Evolutionary conservation across 2,888 invertebrate genomes (phyloP), one percentile per base, ranked within the genome.

Genomic region (Tenthredo notha): DNA sequence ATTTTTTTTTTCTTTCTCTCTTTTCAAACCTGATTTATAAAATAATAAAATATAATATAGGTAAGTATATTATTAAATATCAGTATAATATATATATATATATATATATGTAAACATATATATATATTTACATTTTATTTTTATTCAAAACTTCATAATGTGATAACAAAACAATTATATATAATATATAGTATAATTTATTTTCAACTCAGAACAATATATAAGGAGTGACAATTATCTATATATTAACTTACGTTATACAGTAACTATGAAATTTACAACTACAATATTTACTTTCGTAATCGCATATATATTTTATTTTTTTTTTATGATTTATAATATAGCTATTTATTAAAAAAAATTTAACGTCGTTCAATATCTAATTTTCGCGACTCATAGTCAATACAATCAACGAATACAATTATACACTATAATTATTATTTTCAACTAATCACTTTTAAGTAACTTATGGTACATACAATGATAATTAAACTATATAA

Each of bases 91-190:
- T 21, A 21, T 61, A 61, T 58, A 33, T n/a, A 33, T 33, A 33
- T 33, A 33, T 1, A 33, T n/a, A n/a, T n/a, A n/a, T n/a, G n/a
- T n/a, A n/a, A n/a, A n/a, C n/a, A n/a, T n/a, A n/a, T n/a, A n/a
- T n/a, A 33, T 58, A 61, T 61, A 61, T 61, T 61, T 61, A 61
- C 61, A 61, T 10, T 61, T 61, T 61, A 61, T 61, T 61, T 61
- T 61, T 61, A 61, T 61, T 61, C 25, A 10, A 61, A 61, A 61
- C 9, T 61, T 61, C 10, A 61, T 61, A 25, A 12, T 61, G 25
- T 25, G 61, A 25, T 61, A 61, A 61, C 61, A 61, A 61, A 61
- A 61, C 61, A 25, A 61, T 61, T 21, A 25, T 25, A n/a, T 25
- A 61, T 61, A 21, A 25, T 25, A 12, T 25, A 12, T 61, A 25